Evolutionary conservation across 23 tunicate genomes (phyloP).

Genomic region (Trididemnum nubilum): DNA sequence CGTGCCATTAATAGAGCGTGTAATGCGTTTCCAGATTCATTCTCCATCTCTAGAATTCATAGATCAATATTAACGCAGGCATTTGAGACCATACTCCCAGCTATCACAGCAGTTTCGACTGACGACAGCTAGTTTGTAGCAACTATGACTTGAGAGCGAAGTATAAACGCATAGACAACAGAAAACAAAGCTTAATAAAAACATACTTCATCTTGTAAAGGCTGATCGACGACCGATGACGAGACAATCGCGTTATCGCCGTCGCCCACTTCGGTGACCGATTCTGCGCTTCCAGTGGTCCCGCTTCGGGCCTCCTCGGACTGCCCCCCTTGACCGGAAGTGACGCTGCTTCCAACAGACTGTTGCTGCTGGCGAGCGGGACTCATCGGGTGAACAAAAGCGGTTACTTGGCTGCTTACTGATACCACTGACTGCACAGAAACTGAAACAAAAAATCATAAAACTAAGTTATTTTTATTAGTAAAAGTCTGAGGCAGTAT

Average conservation of each 20-base stretch:
- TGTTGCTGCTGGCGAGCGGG: slow-evolving; percentile 65
- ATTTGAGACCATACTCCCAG: too few relatives aligned
- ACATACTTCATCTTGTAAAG: slow-evolving; percentile 56
- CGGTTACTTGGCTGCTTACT: slow-evolving; percentile 28
- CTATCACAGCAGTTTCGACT: too few relatives aligned
- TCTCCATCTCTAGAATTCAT: too few relatives aligned
- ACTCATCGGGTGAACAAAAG: slow-evolving; percentile 90
- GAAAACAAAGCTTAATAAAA: too few relatives aligned
- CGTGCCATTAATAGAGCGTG: too few relatives aligned
- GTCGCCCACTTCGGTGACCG: slow-evolving; percentile 44
- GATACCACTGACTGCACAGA: slow-evolving; percentile 26
- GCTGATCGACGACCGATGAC: slow-evolving; percentile 84
- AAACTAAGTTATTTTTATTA: too few relatives aligned
- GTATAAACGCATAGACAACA: too few relatives aligned
- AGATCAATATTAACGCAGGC: too few relatives aligned
- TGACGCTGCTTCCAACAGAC: slow-evolving; percentile 32
- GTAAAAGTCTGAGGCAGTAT: background rate
- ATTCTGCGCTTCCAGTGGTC: background rate
- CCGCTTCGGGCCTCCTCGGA: slow-evolving; percentile 6
- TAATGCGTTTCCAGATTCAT: too few relatives aligned
- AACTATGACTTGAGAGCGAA: too few relatives aligned
- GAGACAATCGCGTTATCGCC: slow-evolving; percentile 87
- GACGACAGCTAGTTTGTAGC: too few relatives aligned
- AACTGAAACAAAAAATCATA: slow-evolving; percentile 28
- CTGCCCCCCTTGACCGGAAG: slow-evolving; percentile 16